These are phyloP conservation scores for Colistium nudipinnis DNA, from an alignment of 2,113 vertebrate species.

Conservation along the genomic window DNA sequence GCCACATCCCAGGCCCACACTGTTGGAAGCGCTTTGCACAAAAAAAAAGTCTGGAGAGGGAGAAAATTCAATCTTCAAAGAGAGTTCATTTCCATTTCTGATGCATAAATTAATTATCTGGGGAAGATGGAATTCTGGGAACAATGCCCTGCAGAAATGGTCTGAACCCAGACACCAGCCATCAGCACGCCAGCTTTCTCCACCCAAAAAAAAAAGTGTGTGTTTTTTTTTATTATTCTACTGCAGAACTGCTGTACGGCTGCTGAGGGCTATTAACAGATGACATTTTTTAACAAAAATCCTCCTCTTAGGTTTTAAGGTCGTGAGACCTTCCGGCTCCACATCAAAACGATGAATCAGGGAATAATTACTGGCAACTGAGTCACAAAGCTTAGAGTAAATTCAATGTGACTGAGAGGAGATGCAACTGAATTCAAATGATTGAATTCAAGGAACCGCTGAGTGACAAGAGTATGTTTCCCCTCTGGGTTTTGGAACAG, in stretches of 20 bases:
- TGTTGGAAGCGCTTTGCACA: not conserved
- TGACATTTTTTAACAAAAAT: not conserved
- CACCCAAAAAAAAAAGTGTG: no score
- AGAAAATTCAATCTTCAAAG: conserved; percentile 14
- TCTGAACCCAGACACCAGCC: conserved; percentile 27
- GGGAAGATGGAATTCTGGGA: conserved; percentile 25
- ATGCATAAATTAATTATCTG: conserved; percentile 19
- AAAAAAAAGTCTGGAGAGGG: not conserved
- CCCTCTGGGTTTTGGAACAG: no score
- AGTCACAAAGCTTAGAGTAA: not conserved
- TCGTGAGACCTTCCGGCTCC: not conserved
- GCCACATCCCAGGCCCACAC: not conserved
- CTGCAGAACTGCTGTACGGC: not conserved
- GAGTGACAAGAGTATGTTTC: no score
- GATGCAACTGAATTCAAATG: not conserved
- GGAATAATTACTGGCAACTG: not conserved
- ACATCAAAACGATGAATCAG: not conserved
- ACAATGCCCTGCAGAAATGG: conserved; percentile 9
- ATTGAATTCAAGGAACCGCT: not conserved
- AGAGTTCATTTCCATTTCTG: conserved; percentile 36
- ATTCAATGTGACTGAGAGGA: not conserved
- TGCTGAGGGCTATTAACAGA: not conserved
- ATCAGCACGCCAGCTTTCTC: conserved; percentile 6
- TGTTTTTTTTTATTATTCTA: no score
- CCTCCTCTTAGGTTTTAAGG: conserved; percentile 4